These are phyloP conservation scores for Rhabdornis inornatus DNA, from an alignment of 2,113 vertebrate species.

Conservation along the genomic window DNA sequence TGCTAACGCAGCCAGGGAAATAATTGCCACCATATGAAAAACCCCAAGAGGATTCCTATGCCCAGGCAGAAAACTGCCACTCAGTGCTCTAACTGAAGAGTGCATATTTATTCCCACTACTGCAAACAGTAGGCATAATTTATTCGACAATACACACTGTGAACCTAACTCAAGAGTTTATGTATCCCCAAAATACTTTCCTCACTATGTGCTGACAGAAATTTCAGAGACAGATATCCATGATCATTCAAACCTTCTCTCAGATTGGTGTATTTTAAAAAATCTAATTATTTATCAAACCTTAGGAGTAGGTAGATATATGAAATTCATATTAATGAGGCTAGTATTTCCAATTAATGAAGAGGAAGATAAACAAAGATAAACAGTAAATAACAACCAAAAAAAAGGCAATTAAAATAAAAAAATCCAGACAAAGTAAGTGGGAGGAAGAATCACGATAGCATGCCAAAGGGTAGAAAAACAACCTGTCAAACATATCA, in stretches of 20 bases:
- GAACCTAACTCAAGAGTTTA: background rate
- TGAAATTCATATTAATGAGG: background rate
- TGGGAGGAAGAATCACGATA: background rate
- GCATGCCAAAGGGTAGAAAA: background rate
- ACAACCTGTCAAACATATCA: background rate
- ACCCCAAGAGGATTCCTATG: background rate
- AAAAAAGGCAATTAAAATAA: background rate
- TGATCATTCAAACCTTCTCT: background rate
- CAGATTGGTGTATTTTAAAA: background rate
- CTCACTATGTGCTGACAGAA: background rate
- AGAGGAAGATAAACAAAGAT: background rate
- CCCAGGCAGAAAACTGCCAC: constrained; percentile 20
- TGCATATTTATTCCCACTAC: background rate
- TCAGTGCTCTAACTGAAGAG: constrained; percentile 5
- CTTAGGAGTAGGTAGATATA: background rate
- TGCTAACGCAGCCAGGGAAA: background rate
- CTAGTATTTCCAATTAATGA: background rate
- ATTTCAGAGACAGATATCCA: background rate
- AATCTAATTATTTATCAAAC: background rate
- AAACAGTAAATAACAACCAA: background rate
- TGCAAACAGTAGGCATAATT: background rate
- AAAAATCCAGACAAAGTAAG: background rate
- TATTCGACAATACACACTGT: background rate
- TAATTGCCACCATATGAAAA: constrained; percentile 50
- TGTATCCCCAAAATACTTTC: background rate